A percentile compares a stretch with the other conserved stretches of the same genome.
Evolutionary conservation across 2,797 vertebrate species (phyloP).

Genomic region (Morelia viridis): DNA sequence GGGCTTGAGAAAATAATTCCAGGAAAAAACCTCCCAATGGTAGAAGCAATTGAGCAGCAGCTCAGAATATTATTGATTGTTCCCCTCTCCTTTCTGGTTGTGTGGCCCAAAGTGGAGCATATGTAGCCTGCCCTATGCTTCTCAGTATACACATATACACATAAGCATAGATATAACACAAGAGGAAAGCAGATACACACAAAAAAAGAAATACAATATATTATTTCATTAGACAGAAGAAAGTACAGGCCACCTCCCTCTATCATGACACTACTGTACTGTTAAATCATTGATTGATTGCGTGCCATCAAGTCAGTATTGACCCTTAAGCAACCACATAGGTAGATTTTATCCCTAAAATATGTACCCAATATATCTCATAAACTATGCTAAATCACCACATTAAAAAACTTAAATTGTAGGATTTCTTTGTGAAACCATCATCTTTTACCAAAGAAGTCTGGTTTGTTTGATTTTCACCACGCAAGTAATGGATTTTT

Average conservation of each 20-base stretch:
- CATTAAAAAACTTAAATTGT: background rate
- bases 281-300: background rate
- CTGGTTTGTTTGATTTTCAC: constrained; percentile 4
- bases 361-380: background rate
- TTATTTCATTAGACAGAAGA: background rate
- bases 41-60: background rate
- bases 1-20: background rate
- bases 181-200: background rate
- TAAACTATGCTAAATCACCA: constrained; percentile 4
- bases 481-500: constrained; percentile 22
- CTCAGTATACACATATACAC: background rate
- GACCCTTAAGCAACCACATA: background rate
- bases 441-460: constrained; percentile 30
- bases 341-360: background rate
- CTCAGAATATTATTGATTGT: background rate
- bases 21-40: background rate
- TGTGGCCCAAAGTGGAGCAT: background rate
- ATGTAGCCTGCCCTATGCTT: background rate
- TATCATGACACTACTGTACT: background rate
- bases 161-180: background rate
- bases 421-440: constrained; percentile 36
- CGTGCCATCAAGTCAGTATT: background rate
- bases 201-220: background rate
- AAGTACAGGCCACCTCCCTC: background rate
- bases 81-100: background rate